Base-by-base conservation (phyloP, 2,888 invertebrate species). In the Entomobrya proxima region DNA sequence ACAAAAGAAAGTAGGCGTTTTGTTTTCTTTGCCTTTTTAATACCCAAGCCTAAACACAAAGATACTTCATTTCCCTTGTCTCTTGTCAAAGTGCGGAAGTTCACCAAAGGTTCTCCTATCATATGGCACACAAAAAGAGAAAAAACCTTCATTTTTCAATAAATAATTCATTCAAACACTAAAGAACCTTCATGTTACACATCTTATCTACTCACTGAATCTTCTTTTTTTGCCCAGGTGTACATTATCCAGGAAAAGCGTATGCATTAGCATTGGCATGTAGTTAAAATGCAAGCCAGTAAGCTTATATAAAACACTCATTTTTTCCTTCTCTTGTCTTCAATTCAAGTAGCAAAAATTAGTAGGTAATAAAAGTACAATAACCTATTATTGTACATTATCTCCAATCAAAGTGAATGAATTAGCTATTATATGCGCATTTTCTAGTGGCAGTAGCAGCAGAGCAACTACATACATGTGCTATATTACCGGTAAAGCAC, bases 271-370 rank as follows among this genome's bases (percentile, higher is more conserved):
- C 27, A 13, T 47, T 11, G n/a, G 52, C 21, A 52, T 52, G n/a
- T 18, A 52, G 7, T 13, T 67, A 35, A 67, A 37, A 11, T 55
- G 18, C 15, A 11, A 40, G 9, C 18, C 55, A 55, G 37, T 18
- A 67, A 18, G 18, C 67, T 21, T 27, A n/a, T 27, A 52, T 47
- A n/a, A 3, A 52, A 24, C 61, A 64, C 9, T 40, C 40, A 21
- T 24, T 13, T 44, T 9, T 32, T 44, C 13, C 7, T 0, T 27
- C 30, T 74, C 18, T 74, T 74, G 44, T 50, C 11, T 77, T 58
- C 30, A 77, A 77, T 44, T 58, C 77, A 77, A 77, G 77, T 77
- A 77, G 77, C 77, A 79, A 79, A 78, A 79, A 79, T 79, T 79
- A 79, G 78, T 47, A 50, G 78, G 64, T 67, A 79, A 79, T 79